Percentiles rank a stretch among this genome's conserved stretches.
Conservation (phyloP, 1,140 invertebrate species). For the Plectrocnemia conspersa region DNA sequence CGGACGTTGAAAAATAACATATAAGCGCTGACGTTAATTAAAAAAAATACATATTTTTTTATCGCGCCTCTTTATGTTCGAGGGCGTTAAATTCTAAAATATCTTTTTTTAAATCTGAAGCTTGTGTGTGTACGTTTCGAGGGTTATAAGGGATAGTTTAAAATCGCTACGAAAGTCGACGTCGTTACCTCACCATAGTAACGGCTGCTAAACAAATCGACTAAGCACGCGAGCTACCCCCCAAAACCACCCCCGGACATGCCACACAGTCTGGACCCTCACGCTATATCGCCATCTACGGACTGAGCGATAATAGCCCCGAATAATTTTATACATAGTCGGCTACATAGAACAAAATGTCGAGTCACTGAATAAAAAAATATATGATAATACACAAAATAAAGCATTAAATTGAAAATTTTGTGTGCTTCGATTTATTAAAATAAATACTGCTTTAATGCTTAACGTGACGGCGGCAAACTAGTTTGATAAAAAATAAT, state of each 20-base stretch:
- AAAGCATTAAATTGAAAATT: conserved; percentile 1
- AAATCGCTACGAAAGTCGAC: conserved; percentile 1
- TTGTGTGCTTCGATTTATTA: too few relatives aligned
- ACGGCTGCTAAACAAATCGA: conserved; percentile 27
- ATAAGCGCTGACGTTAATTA: background rate
- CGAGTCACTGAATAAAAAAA: conserved; percentile 1
- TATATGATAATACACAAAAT: background rate
- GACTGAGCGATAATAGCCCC: conserved; percentile 3
- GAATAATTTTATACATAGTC: conserved; percentile 1
- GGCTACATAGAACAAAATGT: background rate
- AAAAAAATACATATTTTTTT: background rate
- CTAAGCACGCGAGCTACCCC: conserved; percentile 19
- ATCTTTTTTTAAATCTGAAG: background rate
- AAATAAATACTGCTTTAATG: too few relatives aligned
- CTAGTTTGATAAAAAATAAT: too few relatives aligned
- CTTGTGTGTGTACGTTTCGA: background rate
- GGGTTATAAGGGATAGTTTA: background rate
- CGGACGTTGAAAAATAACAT: background rate
- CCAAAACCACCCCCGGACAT: background rate
- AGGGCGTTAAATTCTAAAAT: background rate
- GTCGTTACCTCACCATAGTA: conserved; percentile 11
- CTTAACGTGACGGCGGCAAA: too few relatives aligned
- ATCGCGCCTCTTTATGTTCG: background rate
- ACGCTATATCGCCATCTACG: conserved; percentile 9
- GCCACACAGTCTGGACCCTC: background rate